These are phyloP conservation scores for Entomobrya multifasciata DNA, from an alignment of 2,888 invertebrate species.

Conservation along the genomic window DNA sequence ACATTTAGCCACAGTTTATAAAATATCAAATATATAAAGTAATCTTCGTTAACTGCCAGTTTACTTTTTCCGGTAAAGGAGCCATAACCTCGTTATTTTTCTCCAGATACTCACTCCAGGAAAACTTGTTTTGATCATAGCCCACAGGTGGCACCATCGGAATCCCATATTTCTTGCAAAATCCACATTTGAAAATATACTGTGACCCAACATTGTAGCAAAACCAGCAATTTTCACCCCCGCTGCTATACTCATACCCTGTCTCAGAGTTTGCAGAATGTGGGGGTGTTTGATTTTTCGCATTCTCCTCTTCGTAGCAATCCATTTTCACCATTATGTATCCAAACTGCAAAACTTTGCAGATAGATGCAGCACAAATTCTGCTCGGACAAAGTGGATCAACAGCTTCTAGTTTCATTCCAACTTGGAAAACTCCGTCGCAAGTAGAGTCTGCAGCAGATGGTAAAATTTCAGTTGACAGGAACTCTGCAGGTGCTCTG, in stretches of 20 bases:
- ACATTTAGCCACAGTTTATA: no score
- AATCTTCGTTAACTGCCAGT: no score
- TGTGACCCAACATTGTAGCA: conserved; percentile 97
- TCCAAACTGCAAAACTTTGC: conserved; percentile 94
- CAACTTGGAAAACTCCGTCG: conserved; percentile 87
- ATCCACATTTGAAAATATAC: conserved; percentile 97
- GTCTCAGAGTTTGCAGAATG: neutral
- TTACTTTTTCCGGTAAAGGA: conserved; percentile 75
- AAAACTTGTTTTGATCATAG: conserved; percentile 86
- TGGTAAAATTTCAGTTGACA: no score
- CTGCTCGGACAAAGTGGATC: conserved; percentile 97
- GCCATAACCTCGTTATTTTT: conserved; percentile 80
- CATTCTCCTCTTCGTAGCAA: conserved; percentile 84
- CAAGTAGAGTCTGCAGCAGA: no score
- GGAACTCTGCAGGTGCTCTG: conserved; percentile 85
- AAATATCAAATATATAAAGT: no score
- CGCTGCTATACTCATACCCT: neutral
- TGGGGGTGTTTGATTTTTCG: no score
- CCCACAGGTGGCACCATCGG: conserved; percentile 92
- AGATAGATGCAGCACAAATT: conserved; percentile 96
- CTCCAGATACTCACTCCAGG: conserved; percentile 88
- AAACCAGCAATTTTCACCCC: conserved; percentile 88
- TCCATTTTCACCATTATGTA: conserved; percentile 98
- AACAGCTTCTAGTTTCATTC: conserved; percentile 98
- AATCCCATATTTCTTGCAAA: conserved; percentile 91